phyloP scores from a whole-genome alignment of 1,140 invertebrate genomes.

The Helicoverpa zea region DNA sequence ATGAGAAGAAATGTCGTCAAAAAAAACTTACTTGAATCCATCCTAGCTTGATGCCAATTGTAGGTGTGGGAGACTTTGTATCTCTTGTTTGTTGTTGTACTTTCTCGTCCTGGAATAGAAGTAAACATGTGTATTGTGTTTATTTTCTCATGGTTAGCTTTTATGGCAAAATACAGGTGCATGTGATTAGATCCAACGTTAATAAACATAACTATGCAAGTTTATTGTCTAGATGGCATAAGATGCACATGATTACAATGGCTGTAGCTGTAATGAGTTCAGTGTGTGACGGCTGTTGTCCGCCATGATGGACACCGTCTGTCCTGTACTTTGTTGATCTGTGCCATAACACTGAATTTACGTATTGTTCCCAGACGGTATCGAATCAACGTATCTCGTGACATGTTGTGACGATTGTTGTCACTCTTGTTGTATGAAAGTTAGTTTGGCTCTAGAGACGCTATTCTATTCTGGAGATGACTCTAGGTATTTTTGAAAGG shows the following conservation, averaged over 20 bases:
- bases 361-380: slow-evolving; percentile 10
- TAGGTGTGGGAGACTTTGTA: slow-evolving; percentile 82
- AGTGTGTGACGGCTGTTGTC: slow-evolving; percentile 53
- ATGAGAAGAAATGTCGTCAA: neutral
- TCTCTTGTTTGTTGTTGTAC: slow-evolving; percentile 72
- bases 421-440: neutral
- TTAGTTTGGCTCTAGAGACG: no score
- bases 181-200: neutral
- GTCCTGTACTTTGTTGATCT: slow-evolving; percentile 40
- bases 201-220: slow-evolving; percentile 21
- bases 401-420: neutral
- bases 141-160: neutral
- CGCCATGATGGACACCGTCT: slow-evolving; percentile 61
- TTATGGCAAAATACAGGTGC: slow-evolving; percentile 7
- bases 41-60: slow-evolving; percentile 91
- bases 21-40: slow-evolving; percentile 90
- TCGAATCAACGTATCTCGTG: slow-evolving; percentile 12
- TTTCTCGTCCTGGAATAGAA: slow-evolving; percentile 76
- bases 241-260: slow-evolving; percentile 42
- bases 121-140: neutral
- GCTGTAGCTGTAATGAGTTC: slow-evolving; percentile 16
- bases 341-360: slow-evolving; percentile 6
- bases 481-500: no score
- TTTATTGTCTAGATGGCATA: slow-evolving; percentile 37
- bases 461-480: no score